Base-by-base conservation (phyloP, 2,888 invertebrate genomes). In the Micoletzkya japonica region DNA sequence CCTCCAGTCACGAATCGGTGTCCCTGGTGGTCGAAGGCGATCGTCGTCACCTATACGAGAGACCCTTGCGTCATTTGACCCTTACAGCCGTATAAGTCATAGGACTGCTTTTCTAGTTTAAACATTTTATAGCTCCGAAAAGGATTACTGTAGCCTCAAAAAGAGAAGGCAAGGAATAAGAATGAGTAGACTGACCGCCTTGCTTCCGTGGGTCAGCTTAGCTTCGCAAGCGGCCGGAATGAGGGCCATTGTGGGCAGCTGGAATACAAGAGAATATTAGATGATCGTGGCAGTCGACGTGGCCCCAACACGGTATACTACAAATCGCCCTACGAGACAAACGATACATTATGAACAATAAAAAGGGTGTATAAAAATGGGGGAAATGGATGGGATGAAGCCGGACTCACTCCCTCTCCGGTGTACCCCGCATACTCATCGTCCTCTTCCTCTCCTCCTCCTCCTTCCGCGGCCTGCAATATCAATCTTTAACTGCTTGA, bases 1-100 rank as follows among this genome's bases (percentile, higher is more conserved):
- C 95, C 94, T 0, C 98, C 98, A 0, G 93, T 91, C 0, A 93
- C 91, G 50, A 93, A 86, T 0, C 97, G 89, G 0, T 95, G 94
- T 0, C 97, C 98, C 1, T 95, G 93, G 0, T 95, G 93, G 87
- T 98, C 98, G 0, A 94, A 91, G 0, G 93, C 91, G 1, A 98
- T 87, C 0, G 95, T 95, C 2, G 94, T 91, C 0, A 89, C 86
- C 85, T 80, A 39, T 7, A 67, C 69, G 32, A 28, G 34, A 34
- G 10, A 44, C n/a, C n/a, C n/a, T n/a, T n/a, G n/a, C n/a, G n/a
- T n/a, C n/a, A n/a, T n/a, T n/a, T n/a, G n/a, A n/a, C n/a, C n/a
- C n/a, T n/a, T n/a, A n/a, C n/a, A n/a, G n/a, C n/a, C n/a, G n/a
- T n/a, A n/a, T n/a, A n/a, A n/a, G n/a, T n/a, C n/a, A n/a, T n/a